Evolutionary conservation across 2,113 vertebrate species (phyloP).

Genomic region (Acrocephalus kingi): DNA sequence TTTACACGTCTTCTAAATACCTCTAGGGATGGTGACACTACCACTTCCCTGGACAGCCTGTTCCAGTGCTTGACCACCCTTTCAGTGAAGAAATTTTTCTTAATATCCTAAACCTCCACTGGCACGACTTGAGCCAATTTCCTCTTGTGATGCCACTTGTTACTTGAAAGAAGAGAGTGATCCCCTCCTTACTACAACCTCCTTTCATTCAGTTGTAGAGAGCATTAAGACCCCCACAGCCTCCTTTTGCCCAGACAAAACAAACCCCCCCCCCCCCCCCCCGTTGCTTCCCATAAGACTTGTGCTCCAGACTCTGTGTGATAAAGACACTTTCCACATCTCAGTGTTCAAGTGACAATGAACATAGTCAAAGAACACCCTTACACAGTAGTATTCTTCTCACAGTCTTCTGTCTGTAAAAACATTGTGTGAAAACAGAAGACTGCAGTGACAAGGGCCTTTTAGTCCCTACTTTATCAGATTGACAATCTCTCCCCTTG

Average conservation of each 20-base stretch:
- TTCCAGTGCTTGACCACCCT: neutral
- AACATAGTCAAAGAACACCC: neutral
- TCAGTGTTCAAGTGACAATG: neutral
- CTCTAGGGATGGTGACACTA: neutral
- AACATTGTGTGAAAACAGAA: neutral
- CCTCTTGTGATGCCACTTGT: neutral
- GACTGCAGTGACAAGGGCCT: neutral
- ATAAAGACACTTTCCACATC: neutral
- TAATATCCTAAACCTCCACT: neutral
- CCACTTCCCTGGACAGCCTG: neutral
- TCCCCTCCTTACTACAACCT: neutral
- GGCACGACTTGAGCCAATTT: neutral
- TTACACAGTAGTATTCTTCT: neutral
- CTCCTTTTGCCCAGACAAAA: neutral
- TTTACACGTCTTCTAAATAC: neutral
- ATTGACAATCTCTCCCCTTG: neutral
- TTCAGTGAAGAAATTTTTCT: neutral
- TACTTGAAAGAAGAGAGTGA: neutral
- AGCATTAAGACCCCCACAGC: fast-evolving
- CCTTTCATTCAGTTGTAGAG: neutral
- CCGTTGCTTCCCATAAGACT: neutral
- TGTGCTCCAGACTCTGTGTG: neutral
- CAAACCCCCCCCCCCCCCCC: too few relatives aligned
- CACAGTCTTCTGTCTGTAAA: neutral
- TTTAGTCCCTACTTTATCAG: neutral